Base-by-base conservation (phyloP, 2,888 invertebrate species). In the Dicranocentrus wangi region DNA sequence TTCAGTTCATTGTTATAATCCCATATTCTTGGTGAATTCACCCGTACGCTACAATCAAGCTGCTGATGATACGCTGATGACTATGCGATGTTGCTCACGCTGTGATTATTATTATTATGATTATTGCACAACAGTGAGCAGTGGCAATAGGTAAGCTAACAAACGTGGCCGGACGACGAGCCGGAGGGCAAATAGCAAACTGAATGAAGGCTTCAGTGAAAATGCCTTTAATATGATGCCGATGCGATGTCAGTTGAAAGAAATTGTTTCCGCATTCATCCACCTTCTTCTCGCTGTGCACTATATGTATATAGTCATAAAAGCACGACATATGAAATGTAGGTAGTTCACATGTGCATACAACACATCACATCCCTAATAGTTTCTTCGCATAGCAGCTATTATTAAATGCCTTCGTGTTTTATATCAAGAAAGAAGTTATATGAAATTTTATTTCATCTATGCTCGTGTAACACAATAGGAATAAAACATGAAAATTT, bases 211-310 rank as follows among this genome's bases (percentile, higher is more conserved):
- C 65, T 27, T 17, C 19, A 17, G 19, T 2, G n/a, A 7, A 8
- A 21, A 5, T 27, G 2, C 58, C 58, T 58, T n/a, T 21, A 61
- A 61, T n/a, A 19, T 58, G 39, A 61, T 61, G 61, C n/a, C 23
- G 39, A 61, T 39, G 27, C 21, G 21, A 61, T 61, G 61, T 39
- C 32, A 69, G 55, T 53, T 69, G 8, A 21, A 15, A 25, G n/a
- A 58, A 68, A 72, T 68, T 73, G 79, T 79, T 79, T 82, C 82
- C 78, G 82, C 82, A 82, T 82, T 70, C 82, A 79, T 78, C 58
- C 65, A 39, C 39, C 39, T 39, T 39, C 39, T 39, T 55, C 17
- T 3, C 55, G 13, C 21, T 21, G 55, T 55, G 55, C 3, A 55
- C 2, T 19, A 8, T 19, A 55, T 55, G 21, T 21, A 55, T 21